Conservation (phyloP, 2,888 invertebrate genomes). For the Eupithecia subfuscata region DNA sequence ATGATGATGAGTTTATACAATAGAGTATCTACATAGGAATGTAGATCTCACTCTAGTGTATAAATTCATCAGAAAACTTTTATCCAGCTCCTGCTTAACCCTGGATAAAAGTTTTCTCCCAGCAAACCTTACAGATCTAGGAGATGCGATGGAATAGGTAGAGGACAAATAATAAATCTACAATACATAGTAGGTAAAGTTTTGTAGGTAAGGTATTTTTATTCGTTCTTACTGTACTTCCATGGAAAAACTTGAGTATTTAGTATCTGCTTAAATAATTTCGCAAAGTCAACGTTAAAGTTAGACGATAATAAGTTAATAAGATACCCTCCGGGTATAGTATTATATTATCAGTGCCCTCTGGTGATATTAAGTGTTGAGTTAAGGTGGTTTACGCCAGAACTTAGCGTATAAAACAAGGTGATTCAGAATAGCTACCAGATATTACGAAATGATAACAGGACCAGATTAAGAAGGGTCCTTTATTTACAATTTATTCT, state of each 20-base stretch:
- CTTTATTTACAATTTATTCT: no score
- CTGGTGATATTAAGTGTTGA: conserved; percentile 3
- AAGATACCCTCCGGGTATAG: neutral
- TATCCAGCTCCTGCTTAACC: no score
- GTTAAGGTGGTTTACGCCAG: conserved; percentile 48
- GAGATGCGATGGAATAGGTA: no score
- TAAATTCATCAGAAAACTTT: no score
- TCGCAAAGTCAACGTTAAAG: neutral
- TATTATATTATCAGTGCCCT: neutral
- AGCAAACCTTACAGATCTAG: no score
- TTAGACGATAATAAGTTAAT: neutral
- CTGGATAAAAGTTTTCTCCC: no score
- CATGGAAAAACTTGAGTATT: neutral
- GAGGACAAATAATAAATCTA: no score
- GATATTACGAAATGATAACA: conserved; percentile 14
- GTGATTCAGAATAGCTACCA: conserved; percentile 46
- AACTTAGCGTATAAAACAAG: conserved; percentile 58
- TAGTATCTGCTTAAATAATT: neutral
- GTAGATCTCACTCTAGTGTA: no score
- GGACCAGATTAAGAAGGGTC: neutral
- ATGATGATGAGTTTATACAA: no score
- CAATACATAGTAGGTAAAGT: no score
- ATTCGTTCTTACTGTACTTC: neutral
- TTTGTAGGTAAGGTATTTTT: no score
- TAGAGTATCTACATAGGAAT: no score